A percentile compares a stretch with the other conserved stretches of the same genome.
Conservation (phyloP, 2,113 vertebrate genomes). For the Atherinomorus stipes region DNA sequence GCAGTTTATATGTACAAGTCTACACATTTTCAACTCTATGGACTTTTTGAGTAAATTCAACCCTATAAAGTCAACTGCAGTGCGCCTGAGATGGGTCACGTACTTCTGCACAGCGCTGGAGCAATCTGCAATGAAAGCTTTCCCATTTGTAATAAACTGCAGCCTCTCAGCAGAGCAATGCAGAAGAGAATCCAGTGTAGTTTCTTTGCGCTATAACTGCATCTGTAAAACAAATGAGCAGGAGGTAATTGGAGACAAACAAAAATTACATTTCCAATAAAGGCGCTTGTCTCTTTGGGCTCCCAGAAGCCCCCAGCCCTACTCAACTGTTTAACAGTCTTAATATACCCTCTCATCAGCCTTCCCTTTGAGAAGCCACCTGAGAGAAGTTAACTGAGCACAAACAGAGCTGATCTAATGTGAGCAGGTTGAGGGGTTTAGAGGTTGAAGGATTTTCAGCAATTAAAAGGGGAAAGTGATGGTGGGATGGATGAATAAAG, state of each 20-base stretch:
- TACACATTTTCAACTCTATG: background rate
- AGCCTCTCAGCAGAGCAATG: constrained; percentile 78
- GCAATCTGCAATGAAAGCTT: constrained; percentile 84
- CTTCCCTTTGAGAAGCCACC: constrained; percentile 70
- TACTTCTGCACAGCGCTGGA: constrained; percentile 52
- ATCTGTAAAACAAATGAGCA: constrained; percentile 83
- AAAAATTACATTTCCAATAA: constrained; percentile 88
- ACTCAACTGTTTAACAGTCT: constrained; percentile 81
- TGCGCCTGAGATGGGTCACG: constrained; percentile 60
- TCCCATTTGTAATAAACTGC: constrained; percentile 83
- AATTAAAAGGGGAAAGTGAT: constrained; percentile 66
- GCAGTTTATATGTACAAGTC: background rate
- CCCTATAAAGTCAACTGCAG: constrained; percentile 43
- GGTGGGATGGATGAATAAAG: constrained; percentile 52
- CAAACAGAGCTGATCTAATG: constrained; percentile 79
- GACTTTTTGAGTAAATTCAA: constrained; percentile 51
- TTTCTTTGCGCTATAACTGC: constrained; percentile 68
- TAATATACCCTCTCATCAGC: constrained; percentile 82
- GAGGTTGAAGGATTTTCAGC: constrained; percentile 63
- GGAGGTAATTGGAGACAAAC: constrained; percentile 85
- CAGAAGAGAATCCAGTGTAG: constrained; percentile 66
- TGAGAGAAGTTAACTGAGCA: constrained; percentile 74
- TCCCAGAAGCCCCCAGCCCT: constrained; percentile 77
- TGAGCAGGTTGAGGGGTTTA: constrained; percentile 67
- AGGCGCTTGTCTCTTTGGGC: constrained; percentile 77